Base-by-base conservation (phyloP, 2,797 vertebrate species). In the Fratercula arctica region DNA sequence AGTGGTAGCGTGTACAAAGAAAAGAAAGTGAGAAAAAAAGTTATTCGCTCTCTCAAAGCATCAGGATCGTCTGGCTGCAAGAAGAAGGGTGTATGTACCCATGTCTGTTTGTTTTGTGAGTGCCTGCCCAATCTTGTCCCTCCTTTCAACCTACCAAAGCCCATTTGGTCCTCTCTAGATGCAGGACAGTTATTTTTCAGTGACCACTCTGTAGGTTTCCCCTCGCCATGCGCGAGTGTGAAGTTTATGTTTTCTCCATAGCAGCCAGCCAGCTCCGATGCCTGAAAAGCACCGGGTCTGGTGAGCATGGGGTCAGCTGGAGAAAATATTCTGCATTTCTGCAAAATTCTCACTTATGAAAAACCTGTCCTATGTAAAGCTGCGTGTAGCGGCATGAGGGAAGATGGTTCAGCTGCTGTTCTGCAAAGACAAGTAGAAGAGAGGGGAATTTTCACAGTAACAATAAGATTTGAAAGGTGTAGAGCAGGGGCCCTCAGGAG, bases 31-130 rank as follows among this genome's bases (percentile, higher is more conserved):
- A 45, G 48, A 21, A 59, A 56, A 28, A 37, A 85, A 37, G 10
- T 28, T 85, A 0, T 7, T 43, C 0, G 0, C 1, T 2, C 33
- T 72, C 54, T 64, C 63, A 43, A 35, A 70, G 41, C 60, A 31
- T 41, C 45, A 28, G 26, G 50, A 41, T 77, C 31, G 21, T 60
- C 45, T 29, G 53, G n/a, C 41, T 67, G 48, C n/a, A 50, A 46
- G 51, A 75, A 11, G 23, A 35, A 16, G 5, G 19, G 4, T 0
- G 0, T 31, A 14, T 1, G 1, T 21, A 13, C 12, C 33, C 18
- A 20, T 1, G 0, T 67, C 67, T 46, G 24, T 23, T 68, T 79
- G 23, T 53, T 64, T 60, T 23, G 41, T 59, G 77, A 56, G 19
- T 13, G 11, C 39, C 31, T 0, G 3, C 11, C 4, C n/a, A n/a